These are phyloP conservation scores for Chrysemys picta DNA, from an alignment of 2,113 vertebrate species.

Conservation along the genomic window DNA sequence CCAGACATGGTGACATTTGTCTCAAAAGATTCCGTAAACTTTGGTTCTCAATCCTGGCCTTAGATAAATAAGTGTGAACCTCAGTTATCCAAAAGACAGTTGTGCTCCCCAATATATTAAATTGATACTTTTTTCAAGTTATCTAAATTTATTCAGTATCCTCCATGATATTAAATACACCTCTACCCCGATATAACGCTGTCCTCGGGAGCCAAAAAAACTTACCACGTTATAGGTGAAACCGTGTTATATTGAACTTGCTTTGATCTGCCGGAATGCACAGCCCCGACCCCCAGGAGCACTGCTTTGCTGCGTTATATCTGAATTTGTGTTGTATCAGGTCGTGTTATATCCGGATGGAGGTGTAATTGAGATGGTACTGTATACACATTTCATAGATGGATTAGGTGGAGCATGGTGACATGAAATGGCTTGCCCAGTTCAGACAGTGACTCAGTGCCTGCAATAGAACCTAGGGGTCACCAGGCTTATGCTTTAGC, in stretches of 20 bases:
- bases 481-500: background rate
- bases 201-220: no score
- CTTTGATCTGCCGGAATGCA: no score
- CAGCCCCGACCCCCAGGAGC: no score
- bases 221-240: no score
- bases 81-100: background rate
- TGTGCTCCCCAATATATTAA: background rate
- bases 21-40: background rate
- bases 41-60: fast-evolving
- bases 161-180: background rate
- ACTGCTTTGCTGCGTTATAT: no score
- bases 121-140: background rate
- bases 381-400: background rate
- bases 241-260: no score
- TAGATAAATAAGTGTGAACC: background rate
- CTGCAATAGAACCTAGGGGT: background rate
- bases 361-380: background rate
- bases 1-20: background rate
- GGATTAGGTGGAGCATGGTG: background rate
- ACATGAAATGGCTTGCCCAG: background rate
- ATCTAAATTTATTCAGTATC: background rate
- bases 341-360: no score
- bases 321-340: no score
- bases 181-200: no score
- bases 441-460: no score